Conservation (phyloP, 2,888 invertebrate species). For the Netelia fuscicornis region DNA sequence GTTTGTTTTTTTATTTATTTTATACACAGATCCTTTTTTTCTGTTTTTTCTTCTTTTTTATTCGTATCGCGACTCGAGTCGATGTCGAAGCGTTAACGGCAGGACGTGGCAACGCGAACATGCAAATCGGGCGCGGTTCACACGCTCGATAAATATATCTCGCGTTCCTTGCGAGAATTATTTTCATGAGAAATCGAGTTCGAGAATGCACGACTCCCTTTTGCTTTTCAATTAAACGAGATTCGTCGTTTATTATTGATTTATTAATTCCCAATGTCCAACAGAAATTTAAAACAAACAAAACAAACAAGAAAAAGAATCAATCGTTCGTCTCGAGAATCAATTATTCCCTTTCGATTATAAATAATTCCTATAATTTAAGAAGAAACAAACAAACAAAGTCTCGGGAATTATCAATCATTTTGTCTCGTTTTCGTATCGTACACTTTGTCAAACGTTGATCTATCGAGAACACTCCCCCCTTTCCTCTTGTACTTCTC, state of each 20-base stretch:
- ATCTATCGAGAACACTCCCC: neutral
- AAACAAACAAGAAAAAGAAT: neutral
- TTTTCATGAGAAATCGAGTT: neutral
- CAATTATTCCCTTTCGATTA: too few species aligned
- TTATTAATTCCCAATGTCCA: too few species aligned
- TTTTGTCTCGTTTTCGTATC: constrained; percentile 21
- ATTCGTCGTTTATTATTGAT: neutral
- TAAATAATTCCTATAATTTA: constrained; percentile 18
- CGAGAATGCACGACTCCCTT: neutral
- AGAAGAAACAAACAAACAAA: constrained; percentile 36
- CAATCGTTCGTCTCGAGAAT: neutral
- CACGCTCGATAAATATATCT: constrained; percentile 61
- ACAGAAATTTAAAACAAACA: neutral
- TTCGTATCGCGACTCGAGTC: constrained; percentile 6
- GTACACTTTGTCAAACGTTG: constrained; percentile 21
- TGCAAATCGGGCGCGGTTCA: constrained; percentile 60
- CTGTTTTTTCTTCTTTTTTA: constrained; percentile 33
- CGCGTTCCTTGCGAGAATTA: neutral
- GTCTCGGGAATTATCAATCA: constrained; percentile 45
- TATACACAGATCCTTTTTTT: neutral
- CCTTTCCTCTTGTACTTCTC: neutral
- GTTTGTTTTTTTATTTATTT: constrained; percentile 6
- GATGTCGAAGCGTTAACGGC: constrained; percentile 52
- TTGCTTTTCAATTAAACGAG: neutral
- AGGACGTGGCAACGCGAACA: constrained; percentile 58